These are phyloP conservation scores for Tachysurus fulvidraco DNA, from an alignment of 2,113 vertebrate species.

Conservation along the genomic window DNA sequence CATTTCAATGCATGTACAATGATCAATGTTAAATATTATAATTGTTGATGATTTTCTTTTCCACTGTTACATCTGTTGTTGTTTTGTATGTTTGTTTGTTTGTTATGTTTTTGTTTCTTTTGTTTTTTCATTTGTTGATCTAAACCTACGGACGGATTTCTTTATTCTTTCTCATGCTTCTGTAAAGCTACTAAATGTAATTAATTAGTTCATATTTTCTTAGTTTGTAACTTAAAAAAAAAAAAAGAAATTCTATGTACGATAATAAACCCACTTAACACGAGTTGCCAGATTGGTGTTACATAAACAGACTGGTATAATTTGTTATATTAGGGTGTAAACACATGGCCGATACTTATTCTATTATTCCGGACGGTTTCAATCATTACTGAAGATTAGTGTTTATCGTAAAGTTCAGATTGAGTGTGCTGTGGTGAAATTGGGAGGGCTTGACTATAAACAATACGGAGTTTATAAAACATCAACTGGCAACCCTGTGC, in stretches of 20 bases:
- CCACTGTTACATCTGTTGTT: background rate
- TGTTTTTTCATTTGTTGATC: background rate
- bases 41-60: background rate
- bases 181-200: background rate
- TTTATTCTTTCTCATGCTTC: too few species aligned
- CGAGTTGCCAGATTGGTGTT: background rate
- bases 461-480: background rate
- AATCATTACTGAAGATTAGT: background rate
- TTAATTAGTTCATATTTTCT: background rate
- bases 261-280: background rate
- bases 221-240: background rate
- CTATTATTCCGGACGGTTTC: background rate
- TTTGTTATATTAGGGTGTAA: background rate
- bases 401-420: background rate
- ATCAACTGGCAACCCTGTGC: background rate
- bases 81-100: too few species aligned
- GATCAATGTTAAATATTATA: background rate
- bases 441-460: background rate
- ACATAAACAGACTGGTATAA: accelerated
- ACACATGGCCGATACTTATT: background rate
- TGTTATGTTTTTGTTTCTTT: too few species aligned
- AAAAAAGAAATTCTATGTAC: background rate
- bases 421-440: too few species aligned
- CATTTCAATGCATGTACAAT: background rate
- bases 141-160: background rate